These are phyloP conservation scores for Tangara arthus DNA, from an alignment of 2,797 vertebrate species.

Conservation along the genomic window DNA sequence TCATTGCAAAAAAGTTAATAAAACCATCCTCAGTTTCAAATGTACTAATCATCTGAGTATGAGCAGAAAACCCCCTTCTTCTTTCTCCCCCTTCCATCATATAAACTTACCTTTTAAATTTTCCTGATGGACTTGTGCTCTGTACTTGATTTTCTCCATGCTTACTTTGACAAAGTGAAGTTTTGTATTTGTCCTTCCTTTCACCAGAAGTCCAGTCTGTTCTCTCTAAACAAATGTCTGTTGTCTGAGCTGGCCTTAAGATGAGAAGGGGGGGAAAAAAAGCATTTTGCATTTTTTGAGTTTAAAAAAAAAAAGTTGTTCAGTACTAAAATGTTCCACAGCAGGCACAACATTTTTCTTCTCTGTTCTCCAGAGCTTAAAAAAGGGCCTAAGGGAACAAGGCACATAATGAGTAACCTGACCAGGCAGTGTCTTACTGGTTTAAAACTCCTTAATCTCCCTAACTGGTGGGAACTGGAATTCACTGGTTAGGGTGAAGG, in stretches of 20 bases:
- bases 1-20: neutral
- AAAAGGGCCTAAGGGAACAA: slow-evolving; percentile 35
- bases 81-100: neutral
- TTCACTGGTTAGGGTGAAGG: slow-evolving; percentile 41
- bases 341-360: neutral
- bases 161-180: neutral
- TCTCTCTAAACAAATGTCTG: neutral
- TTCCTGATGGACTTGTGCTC: neutral
- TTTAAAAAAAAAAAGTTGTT: neutral
- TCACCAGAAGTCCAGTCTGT: neutral
- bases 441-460: slow-evolving; percentile 2
- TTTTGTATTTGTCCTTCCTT: neutral
- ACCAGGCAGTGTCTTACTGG: neutral
- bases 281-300: neutral
- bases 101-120: slow-evolving; percentile 17
- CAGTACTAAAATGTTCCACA: neutral
- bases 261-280: neutral
- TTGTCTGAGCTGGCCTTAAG: neutral
- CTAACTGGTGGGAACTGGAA: slow-evolving; percentile 27
- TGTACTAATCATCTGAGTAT: neutral
- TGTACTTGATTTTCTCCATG: neutral
- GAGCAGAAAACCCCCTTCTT: neutral
- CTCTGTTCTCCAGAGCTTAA: slow-evolving; percentile 11
- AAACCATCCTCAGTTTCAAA: neutral
- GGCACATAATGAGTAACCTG: slow-evolving; percentile 56